A percentile compares a stretch with the other conserved stretches of the same genome.
These are phyloP conservation scores for Ctenodactylus gundi DNA, from an alignment of 2,113 vertebrate genomes.

Conservation along the genomic window DNA sequence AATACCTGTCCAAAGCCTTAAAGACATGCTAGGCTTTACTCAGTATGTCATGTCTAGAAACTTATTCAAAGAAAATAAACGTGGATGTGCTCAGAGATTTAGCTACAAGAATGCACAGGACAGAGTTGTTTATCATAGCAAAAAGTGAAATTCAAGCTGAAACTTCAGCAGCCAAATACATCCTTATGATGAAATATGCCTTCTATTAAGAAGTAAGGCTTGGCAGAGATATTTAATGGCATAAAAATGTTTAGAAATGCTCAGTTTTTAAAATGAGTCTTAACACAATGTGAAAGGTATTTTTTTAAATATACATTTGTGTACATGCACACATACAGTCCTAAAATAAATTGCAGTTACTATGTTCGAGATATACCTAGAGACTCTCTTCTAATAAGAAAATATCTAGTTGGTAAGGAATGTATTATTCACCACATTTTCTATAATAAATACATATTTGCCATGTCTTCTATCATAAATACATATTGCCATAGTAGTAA, in stretches of 20 bases:
- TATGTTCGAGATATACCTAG: background rate
- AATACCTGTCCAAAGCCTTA: background rate
- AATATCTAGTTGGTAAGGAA: background rate
- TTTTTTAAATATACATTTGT: background rate
- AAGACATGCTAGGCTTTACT: conserved; percentile 12
- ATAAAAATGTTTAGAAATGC: background rate
- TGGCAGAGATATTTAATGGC: background rate
- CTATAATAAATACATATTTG: background rate
- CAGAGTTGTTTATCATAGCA: background rate
- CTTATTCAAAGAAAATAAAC: background rate
- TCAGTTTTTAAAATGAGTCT: conserved; percentile 7
- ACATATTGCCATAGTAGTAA: background rate
- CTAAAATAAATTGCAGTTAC: background rate
- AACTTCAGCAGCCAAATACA: background rate
- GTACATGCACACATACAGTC: background rate
- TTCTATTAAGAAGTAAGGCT: conserved; percentile 25
- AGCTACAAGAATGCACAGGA: background rate
- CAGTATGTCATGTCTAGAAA: conserved; percentile 22
- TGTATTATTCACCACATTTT: background rate
- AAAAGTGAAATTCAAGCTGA: background rate
- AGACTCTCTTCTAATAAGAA: background rate
- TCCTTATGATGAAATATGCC: background rate
- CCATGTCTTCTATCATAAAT: background rate
- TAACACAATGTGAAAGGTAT: background rate
- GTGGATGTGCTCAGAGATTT: background rate